Evolutionary conservation across 2,888 invertebrate genomes (phyloP), one percentile per base, ranked within the genome.

Genomic region (Biston stratarius): DNA sequence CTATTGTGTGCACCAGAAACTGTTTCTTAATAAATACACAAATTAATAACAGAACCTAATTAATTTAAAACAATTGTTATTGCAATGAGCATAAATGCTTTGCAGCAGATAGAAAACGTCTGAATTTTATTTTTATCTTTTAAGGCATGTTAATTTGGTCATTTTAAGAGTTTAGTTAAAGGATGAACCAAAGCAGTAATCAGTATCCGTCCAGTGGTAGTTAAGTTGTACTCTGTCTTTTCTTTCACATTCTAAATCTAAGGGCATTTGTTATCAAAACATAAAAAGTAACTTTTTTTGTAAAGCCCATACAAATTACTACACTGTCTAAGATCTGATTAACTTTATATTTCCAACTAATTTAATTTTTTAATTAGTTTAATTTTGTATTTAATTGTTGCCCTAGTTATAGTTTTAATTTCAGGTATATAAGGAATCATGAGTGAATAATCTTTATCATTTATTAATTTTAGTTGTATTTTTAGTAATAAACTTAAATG

Each of bases 171-270:
- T 51, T 70, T 67, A 64, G 56, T 74, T 79, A 84, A 85, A 87
- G 85, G 87, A 79, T 85, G 84, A 88, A 91, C 91, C 92, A 92
- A 94, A 92, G 92, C 91, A 91, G 89, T 89, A 92, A 94, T 94
- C 94, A 93, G 94, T 94, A 94, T 94, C 94, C 94, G 93, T 94
- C 94, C 94, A 93, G 85, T 85, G 83, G 85, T 93, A 92, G 90
- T 87, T 91, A 91, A 87, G 87, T 78, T 79, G 67, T 73, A 72
- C 67, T 78, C 72, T 76, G 55, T 78, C 69, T 73, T 61, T 72
- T 72, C 72, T 73, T 74, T 61, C 61, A 64, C 24, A 68, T 72
- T 44, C 14, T 53, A 6, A 24, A 6, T 15, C 11, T 56, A 24
- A 51, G 9, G 45, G 38, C 49, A 47, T 42, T 42, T 6, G 3